Base-by-base conservation (phyloP, 1,140 invertebrate genomes). In the Aphis gossypii region DNA sequence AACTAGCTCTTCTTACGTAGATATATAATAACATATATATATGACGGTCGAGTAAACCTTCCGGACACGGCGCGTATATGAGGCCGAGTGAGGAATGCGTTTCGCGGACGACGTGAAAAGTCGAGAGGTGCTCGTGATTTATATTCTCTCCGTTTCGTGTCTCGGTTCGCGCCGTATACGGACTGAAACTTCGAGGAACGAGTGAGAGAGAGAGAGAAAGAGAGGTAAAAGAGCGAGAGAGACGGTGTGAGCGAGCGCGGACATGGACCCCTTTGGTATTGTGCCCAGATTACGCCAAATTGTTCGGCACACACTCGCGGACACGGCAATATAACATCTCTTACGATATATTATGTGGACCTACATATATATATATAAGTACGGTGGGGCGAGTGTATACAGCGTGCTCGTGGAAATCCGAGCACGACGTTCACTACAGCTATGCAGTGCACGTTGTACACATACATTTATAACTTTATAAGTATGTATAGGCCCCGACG, bases 251-350 rank as follows among this genome's bases (percentile, higher is more conserved):
- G 48, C 2, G 18, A 76, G 41, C 30, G 11, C 25, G 84, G 25
- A 11, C 30, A 30, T 4, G 21, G 46, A 14, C 46, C 76, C 91
- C 82, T 93, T 90, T 68, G 76, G 92, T 93, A 93, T 93, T 56
- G 92, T 84, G 92, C 92, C 92, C 92, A 86, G 92, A 93, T 93
- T 84, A 93, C 92, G 92, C 92, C 48, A 93, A 93, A 93, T 93
- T 84, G 92, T 93, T 86, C 76, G 92, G 90, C 60, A 82, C 68
- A 46, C 89, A 60, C 54, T 84, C 51, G 90, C 30, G 90, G 46
- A 68, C 60, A 76, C 60, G 68, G 20, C 56, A 46, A 88, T 88
- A 88, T 48, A 88, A 51, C 46, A 88, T 51, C 82, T 41, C 46
- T 18, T 35, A 51, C 38, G 44, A 46, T 76, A 30, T 21, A 46